Conservation (phyloP, 1,140 invertebrate species). For the Leucophenga varia region DNA sequence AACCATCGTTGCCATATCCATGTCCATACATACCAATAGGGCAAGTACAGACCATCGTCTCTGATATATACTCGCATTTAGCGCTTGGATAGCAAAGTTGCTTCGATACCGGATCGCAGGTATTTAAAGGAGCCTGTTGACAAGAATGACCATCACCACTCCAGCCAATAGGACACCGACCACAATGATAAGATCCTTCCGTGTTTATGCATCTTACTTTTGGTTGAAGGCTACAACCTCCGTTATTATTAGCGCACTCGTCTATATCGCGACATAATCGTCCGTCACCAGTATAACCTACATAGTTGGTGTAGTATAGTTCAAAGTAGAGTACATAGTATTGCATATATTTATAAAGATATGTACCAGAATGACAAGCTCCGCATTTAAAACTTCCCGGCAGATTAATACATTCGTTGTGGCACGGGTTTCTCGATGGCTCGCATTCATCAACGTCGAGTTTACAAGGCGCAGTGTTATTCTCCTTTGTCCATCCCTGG, state of each 20-base stretch:
- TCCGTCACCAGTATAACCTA: slow-evolving; percentile 86
- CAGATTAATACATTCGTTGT: slow-evolving; percentile 80
- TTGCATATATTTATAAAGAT: no score
- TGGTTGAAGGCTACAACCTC: slow-evolving; percentile 86
- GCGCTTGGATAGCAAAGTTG: slow-evolving; percentile 63
- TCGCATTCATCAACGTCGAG: slow-evolving; percentile 86
- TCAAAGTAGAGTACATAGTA: no score
- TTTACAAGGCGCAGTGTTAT: slow-evolving; percentile 59
- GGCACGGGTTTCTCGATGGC: slow-evolving; percentile 71
- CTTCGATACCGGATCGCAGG: slow-evolving; percentile 29
- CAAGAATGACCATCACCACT: slow-evolving; percentile 74
- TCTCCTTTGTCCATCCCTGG: slow-evolving; percentile 80
- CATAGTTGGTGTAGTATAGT: no score
- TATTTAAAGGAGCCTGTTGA: slow-evolving; percentile 22
- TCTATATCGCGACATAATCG: slow-evolving; percentile 82
- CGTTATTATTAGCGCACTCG: slow-evolving; percentile 82
- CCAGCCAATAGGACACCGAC: slow-evolving; percentile 82
- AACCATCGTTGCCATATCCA: slow-evolving; percentile 59
- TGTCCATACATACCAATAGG: slow-evolving; percentile 67
- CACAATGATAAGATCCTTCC: slow-evolving; percentile 78
- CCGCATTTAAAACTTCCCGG: slow-evolving; percentile 85
- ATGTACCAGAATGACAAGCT: no score
- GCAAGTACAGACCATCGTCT: slow-evolving; percentile 73
- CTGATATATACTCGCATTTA: slow-evolving; percentile 70
- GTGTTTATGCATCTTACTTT: slow-evolving; percentile 77